Base-by-base conservation (phyloP, 2,888 invertebrate species). In the Oscheius myriophilus region DNA sequence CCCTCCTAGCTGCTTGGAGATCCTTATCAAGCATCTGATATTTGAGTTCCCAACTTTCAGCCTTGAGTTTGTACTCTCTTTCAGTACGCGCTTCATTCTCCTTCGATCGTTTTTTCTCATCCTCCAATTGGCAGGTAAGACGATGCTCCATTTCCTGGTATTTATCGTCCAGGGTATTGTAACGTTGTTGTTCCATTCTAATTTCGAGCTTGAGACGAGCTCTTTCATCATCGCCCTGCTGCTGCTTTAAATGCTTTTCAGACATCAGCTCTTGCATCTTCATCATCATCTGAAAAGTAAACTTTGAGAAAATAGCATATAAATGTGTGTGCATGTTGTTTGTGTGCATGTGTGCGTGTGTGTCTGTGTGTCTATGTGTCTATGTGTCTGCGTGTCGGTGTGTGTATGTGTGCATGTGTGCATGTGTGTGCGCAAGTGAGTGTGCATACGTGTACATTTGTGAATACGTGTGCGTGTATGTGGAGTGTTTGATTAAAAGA, bases 131-230 rank as follows among this genome's bases (percentile, higher is more conserved):
- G 55, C 85, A 82, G 14, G 72, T 69, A 71, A 77, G 81, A 59
- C 82, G 75, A 39, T 83, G 78, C 53, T 85, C 86, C 16, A 71
- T 77, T 42, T 71, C 70, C 21, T 73, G 69, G 33, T 75, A 55
- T 61, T 86, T 83, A 59, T 86, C 86, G 61, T 86, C 86, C 26
- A 86, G 63, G 33, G 72, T 64, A 71, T 85, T 80, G 25, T 84
- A 65, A 26, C 85, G 58, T 70, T 86, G 85, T 59, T 81, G 80
- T 18, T 86, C 74, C 12, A 86, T 71, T n/a, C 85, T 84, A 54
- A 83, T 85, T 23, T 87, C 86, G 49, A 79, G 81, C 68, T 82
- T 78, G 18, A 86, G 62, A 16, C 83, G 76, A 6, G 79, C 71
- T 33, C 78, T 61, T 55, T 83, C 82, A 53, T 85, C 84, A 41